phyloP scores from a whole-genome alignment of 2,888 invertebrate genomes.

The Hedychridium roseum region DNA sequence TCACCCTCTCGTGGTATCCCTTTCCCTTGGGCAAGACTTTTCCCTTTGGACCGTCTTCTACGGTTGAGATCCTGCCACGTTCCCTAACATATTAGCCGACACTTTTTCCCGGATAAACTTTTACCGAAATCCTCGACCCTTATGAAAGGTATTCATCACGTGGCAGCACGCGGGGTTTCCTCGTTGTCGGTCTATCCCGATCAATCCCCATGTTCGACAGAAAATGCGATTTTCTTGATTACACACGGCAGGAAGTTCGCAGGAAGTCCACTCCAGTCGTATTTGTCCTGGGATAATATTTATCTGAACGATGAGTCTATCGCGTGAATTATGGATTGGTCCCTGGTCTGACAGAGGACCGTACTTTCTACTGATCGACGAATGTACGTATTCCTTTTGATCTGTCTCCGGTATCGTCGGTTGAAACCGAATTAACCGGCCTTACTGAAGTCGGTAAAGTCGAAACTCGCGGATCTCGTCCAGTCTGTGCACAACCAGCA shows the following conservation, averaged over 20 bases:
- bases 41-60: neutral
- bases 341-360: too few relatives aligned
- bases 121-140: constrained; percentile 14
- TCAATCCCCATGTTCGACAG: neutral
- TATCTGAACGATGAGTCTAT: neutral
- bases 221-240: constrained; percentile 13
- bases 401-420: too few relatives aligned
- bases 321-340: neutral
- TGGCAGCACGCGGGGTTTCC: constrained; percentile 11
- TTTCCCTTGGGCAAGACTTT: neutral
- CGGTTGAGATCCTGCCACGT: too few relatives aligned
- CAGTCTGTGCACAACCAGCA: neutral
- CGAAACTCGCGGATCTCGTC: neutral
- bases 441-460: constrained; percentile 5
- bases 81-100: constrained; percentile 18
- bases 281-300: neutral
- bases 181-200: constrained; percentile 3
- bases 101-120: constrained; percentile 23
- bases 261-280: constrained; percentile 17
- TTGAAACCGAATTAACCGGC: too few relatives aligned
- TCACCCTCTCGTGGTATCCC: neutral
- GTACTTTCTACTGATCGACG: neutral
- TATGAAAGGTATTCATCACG: constrained; percentile 26
- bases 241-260: constrained; percentile 11
- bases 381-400: too few relatives aligned